These are phyloP conservation scores for Phthorimaea operculella DNA, from an alignment of 1,140 invertebrate genomes.

Conservation along the genomic window DNA sequence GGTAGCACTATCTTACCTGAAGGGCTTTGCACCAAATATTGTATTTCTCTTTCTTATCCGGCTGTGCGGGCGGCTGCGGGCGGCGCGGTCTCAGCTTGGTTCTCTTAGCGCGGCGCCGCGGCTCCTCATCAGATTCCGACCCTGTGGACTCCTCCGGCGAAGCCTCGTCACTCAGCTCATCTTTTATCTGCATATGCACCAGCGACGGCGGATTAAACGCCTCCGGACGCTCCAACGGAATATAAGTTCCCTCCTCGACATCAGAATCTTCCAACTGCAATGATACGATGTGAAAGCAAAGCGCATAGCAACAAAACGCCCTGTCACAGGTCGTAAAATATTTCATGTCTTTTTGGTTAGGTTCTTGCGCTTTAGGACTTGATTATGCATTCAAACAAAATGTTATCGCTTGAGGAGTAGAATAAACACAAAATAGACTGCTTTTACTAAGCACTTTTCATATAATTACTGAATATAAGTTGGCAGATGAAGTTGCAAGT, in stretches of 20 bases:
- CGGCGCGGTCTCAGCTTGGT: slow-evolving; percentile 44
- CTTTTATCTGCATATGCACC: slow-evolving; percentile 60
- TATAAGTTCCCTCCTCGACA: slow-evolving; percentile 58
- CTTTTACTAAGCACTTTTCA: no score
- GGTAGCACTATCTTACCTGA: slow-evolving; percentile 31
- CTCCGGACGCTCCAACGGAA: slow-evolving; percentile 51
- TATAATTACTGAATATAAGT: neutral
- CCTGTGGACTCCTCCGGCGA: slow-evolving; percentile 45
- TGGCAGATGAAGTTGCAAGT: slow-evolving; percentile 4
- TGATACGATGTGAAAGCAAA: slow-evolving; percentile 12
- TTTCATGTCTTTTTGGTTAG: neutral
- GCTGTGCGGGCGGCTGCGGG: slow-evolving; percentile 32
- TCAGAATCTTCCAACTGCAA: slow-evolving; percentile 61
- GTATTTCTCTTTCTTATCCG: slow-evolving; percentile 55
- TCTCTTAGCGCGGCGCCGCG: slow-evolving; percentile 43
- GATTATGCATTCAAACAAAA: no score
- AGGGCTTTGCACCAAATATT: slow-evolving; percentile 60
- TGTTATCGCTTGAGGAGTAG: no score
- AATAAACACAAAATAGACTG: no score
- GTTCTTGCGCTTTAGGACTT: neutral
- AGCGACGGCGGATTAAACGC: slow-evolving; percentile 57
- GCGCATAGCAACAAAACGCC: slow-evolving; percentile 2
- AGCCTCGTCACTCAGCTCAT: slow-evolving; percentile 55
- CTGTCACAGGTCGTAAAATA: slow-evolving; percentile 1
- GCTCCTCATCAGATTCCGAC: slow-evolving; percentile 54